Conservation (phyloP, 2,888 invertebrate genomes). For the Seira ritae region DNA sequence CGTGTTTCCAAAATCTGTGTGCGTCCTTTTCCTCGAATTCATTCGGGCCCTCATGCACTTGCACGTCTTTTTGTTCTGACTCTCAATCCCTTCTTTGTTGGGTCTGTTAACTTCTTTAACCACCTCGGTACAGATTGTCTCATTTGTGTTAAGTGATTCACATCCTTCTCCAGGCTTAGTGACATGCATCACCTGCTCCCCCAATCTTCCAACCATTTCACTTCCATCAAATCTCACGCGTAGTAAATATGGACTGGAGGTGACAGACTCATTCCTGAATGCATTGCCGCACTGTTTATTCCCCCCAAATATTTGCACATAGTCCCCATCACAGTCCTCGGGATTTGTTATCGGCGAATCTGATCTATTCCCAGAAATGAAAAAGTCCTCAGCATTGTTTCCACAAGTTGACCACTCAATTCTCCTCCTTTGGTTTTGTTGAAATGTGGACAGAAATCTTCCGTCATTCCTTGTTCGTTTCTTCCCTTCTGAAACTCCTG, state of each 20-base stretch:
- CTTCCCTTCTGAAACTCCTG: background rate
- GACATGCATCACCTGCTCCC: background rate
- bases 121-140: slow-evolving; percentile 3
- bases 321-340: slow-evolving; percentile 19
- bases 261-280: slow-evolving; percentile 24
- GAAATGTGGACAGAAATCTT: background rate
- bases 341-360: background rate
- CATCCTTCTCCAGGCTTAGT: slow-evolving; percentile 16
- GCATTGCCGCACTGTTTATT: slow-evolving; percentile 50
- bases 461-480: background rate
- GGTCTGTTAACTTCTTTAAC: no score
- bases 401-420: slow-evolving; percentile 39
- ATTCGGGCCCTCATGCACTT: background rate
- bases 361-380: slow-evolving; percentile 36
- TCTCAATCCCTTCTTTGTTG: no score
- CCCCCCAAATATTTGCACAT: slow-evolving; percentile 51
- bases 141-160: slow-evolving; percentile 2
- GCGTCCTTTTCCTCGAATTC: background rate
- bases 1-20: slow-evolving; percentile 38
- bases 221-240: slow-evolving; percentile 47
- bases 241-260: slow-evolving; percentile 35
- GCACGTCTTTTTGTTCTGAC: background rate
- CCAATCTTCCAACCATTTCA: background rate
- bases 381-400: slow-evolving; percentile 14
- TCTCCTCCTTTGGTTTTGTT: no score